These are phyloP conservation scores for Julus scanicus DNA, from an alignment of 2,888 invertebrate genomes.

Conservation along the genomic window DNA sequence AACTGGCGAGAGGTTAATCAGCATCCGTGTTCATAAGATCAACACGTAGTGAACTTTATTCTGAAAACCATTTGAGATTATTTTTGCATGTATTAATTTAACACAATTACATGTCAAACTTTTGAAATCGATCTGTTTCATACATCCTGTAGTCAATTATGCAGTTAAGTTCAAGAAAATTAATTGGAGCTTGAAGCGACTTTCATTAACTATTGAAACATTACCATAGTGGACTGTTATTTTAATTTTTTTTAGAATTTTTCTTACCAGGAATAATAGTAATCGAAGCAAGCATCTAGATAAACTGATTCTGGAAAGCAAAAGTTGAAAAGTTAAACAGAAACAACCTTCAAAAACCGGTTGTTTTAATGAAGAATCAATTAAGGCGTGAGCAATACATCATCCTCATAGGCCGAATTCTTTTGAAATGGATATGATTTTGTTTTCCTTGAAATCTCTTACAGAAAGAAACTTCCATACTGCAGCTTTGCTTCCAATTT, in stretches of 20 bases:
- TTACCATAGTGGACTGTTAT: too few species aligned
- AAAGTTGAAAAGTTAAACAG: not conserved
- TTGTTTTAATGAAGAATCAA: slow-evolving; percentile 36
- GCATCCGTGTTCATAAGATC: not conserved
- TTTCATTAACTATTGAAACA: too few species aligned
- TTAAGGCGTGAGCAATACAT: slow-evolving; percentile 39
- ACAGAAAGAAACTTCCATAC: not conserved
- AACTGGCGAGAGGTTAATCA: not conserved
- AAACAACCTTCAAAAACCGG: slow-evolving; percentile 19
- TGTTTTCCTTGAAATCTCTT: not conserved
- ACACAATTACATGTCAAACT: not conserved
- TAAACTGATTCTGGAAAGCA: not conserved
- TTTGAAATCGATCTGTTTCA: not conserved
- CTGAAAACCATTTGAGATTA: not conserved
- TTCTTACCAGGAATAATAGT: not conserved
- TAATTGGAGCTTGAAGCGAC: not conserved
- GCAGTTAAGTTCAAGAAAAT: not conserved
- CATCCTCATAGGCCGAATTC: not conserved
- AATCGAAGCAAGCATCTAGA: not conserved
- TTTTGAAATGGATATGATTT: not conserved
- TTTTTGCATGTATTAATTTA: not conserved
- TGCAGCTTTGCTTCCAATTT: not conserved
- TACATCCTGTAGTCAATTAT: not conserved
- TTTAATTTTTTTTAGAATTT: too few species aligned
- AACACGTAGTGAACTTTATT: not conserved